Evolutionary conservation across 2,888 invertebrate genomes (phyloP), one percentile per base, ranked within the genome.

Genomic region (Thymelicus acteon): DNA sequence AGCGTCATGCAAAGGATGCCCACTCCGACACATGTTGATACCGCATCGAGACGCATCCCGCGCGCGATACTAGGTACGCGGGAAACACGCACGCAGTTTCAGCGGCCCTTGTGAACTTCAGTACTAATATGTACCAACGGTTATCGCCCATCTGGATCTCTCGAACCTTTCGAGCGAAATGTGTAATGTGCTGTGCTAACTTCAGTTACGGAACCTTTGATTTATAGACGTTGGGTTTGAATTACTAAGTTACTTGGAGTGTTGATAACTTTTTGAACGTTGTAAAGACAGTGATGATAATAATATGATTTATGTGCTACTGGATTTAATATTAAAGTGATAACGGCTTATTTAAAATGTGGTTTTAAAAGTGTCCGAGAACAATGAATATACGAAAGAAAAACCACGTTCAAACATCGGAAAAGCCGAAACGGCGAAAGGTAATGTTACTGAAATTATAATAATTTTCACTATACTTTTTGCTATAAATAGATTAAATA

Each of bases 21-120:
- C 89, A 88, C 87, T 91, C 83, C 77, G 81, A 85, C 80, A 79
- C 81, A 82, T 82, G 85, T 83, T 82, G 82, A 83, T 81, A 79
- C 78, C 82, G 86, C 76, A 81, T 86, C 83, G 87, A 83, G 90
- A 88, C 91, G 91, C 89, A 81, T 86, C 83, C 80, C 80, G 80
- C 77, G 73, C 73, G 72, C 71, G 72, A 69, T 60, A 67, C 70
- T 66, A n/a, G n/a, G n/a, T n/a, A 57, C 73, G 68, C 72, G 74
- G 44, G 64, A 64, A 66, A 72, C 48, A 67, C 72, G 72, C 71
- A 66, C 19, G 60, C 52, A 68, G 72, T 71, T 74, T 76, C 74
- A 75, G 75, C 73, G 71, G 47, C 37, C 49, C 40, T 24, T 54
- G 66, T 62, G 70, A 62, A 49, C 15, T 71, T 66, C 48, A 57